These are phyloP conservation scores for Magallana angulata DNA, from an alignment of 1,140 invertebrate genomes.

Conservation along the genomic window DNA sequence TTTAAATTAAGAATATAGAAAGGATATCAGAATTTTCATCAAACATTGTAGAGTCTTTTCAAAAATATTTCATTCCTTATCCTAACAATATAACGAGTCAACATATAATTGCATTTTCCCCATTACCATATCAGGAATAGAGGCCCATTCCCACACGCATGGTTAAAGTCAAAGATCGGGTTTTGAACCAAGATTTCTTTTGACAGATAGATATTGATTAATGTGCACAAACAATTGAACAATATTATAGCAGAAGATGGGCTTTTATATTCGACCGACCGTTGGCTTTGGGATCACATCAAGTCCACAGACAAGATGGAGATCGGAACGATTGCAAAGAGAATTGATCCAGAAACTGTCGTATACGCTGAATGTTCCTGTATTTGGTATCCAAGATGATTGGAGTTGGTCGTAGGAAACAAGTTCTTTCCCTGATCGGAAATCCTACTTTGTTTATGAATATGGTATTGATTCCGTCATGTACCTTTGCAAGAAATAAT, in stretches of 20 bases:
- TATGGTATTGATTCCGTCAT: neutral
- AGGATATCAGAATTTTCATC: neutral
- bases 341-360: slow-evolving; percentile 9
- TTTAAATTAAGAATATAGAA: no score
- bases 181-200: slow-evolving; percentile 31
- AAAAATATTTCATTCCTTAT: neutral
- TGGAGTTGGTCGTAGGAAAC: neutral
- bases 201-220: slow-evolving; percentile 32
- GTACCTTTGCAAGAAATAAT: neutral
- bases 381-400: slow-evolving; percentile 12
- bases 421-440: neutral
- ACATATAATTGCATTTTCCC: neutral
- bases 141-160: neutral
- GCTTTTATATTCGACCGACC: slow-evolving; percentile 15
- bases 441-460: neutral
- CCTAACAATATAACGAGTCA: neutral
- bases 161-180: slow-evolving; percentile 34
- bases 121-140: neutral
- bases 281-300: slow-evolving; percentile 14
- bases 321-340: slow-evolving; percentile 6
- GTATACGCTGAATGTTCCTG: neutral
- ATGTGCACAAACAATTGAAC: slow-evolving; percentile 33
- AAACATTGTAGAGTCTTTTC: neutral
- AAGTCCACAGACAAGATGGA: slow-evolving; percentile 7
- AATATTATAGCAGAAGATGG: slow-evolving; percentile 34